These are phyloP conservation scores for Danaus chrysippus DNA, from an alignment of 2,888 invertebrate genomes.

Conservation along the genomic window DNA sequence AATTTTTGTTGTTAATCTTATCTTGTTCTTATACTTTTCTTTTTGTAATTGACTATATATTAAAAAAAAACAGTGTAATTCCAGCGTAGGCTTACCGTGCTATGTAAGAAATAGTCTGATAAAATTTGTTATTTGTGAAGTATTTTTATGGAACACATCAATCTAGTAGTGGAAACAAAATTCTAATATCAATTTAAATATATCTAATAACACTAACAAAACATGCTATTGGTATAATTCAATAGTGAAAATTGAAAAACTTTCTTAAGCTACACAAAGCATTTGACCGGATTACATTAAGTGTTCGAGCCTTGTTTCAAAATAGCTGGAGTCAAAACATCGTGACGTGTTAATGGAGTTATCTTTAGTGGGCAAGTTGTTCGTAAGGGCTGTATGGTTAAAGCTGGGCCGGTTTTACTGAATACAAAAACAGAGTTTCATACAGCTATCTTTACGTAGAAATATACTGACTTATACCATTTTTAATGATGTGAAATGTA, in stretches of 20 bases:
- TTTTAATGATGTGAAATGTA: too few relatives aligned
- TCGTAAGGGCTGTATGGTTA: slow-evolving; percentile 42
- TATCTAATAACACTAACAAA: not conserved
- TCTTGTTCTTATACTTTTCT: not conserved
- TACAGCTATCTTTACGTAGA: slow-evolving; percentile 8
- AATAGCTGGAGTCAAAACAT: slow-evolving; percentile 60
- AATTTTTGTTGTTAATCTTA: slow-evolving; percentile 17
- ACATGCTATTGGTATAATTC: slow-evolving; percentile 37
- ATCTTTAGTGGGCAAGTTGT: slow-evolving; percentile 54
- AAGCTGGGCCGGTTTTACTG: slow-evolving; percentile 43
- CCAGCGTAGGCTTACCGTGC: too few relatives aligned
- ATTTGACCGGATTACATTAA: slow-evolving; percentile 51
- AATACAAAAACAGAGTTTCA: slow-evolving; percentile 22
- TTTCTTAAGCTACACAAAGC: slow-evolving; percentile 46
- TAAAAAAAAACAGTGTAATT: too few relatives aligned
- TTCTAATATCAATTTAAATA: too few relatives aligned
- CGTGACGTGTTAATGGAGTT: slow-evolving; percentile 60
- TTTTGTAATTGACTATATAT: too few relatives aligned
- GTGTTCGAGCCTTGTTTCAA: slow-evolving; percentile 39
- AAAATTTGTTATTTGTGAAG: too few relatives aligned
- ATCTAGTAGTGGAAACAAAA: too few relatives aligned
- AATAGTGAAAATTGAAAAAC: slow-evolving; percentile 42
- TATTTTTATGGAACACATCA: too few relatives aligned
- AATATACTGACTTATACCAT: not conserved
- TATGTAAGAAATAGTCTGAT: too few relatives aligned